phyloP scores from a whole-genome alignment of 2,797 vertebrate species.

The Coregonus suidteri region DNA sequence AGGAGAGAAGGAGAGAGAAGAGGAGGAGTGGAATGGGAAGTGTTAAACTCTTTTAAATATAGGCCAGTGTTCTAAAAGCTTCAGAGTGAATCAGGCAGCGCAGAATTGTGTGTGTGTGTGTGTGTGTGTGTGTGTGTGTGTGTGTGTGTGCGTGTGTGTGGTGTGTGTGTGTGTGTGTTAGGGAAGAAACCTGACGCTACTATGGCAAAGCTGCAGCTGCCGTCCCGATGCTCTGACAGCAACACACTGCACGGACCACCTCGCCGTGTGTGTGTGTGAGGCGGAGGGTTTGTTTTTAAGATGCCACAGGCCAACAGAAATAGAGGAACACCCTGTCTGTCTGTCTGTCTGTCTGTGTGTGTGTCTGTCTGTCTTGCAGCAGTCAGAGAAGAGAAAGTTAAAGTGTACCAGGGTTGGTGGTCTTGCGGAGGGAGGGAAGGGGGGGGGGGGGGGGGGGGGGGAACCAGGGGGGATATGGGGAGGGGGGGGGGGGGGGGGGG shows the following conservation, averaged over 20 bases:
- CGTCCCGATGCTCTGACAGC: slow-evolving; percentile 79
- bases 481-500: background rate
- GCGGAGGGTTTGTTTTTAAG: slow-evolving; percentile 74
- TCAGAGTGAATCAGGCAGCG: no score
- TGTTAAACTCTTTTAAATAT: slow-evolving; percentile 87
- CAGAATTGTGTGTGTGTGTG: no score
- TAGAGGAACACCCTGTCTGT: slow-evolving; percentile 77
- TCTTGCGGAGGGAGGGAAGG: no score
- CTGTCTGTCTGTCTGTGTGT: slow-evolving; percentile 55
- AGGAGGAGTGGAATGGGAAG: slow-evolving; percentile 53
- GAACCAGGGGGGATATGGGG: background rate
- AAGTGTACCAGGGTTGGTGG: no score
- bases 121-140: no score
- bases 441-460: no score
- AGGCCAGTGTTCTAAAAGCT: slow-evolving; percentile 71
- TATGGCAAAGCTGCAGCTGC: slow-evolving; percentile 85
- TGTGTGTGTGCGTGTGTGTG: no score
- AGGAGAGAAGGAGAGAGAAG: background rate
- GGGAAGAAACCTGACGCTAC: slow-evolving; percentile 83
- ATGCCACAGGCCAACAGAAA: slow-evolving; percentile 74
- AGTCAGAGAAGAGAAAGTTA: slow-evolving; percentile 60
- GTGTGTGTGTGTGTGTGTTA: slow-evolving; percentile 47
- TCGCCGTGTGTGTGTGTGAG: slow-evolving; percentile 38
- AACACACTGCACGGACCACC: slow-evolving; percentile 25
- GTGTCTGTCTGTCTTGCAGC: no score